phyloP scores from a whole-genome alignment of 2,797 vertebrate species.

The Coracias cyanogaster region DNA sequence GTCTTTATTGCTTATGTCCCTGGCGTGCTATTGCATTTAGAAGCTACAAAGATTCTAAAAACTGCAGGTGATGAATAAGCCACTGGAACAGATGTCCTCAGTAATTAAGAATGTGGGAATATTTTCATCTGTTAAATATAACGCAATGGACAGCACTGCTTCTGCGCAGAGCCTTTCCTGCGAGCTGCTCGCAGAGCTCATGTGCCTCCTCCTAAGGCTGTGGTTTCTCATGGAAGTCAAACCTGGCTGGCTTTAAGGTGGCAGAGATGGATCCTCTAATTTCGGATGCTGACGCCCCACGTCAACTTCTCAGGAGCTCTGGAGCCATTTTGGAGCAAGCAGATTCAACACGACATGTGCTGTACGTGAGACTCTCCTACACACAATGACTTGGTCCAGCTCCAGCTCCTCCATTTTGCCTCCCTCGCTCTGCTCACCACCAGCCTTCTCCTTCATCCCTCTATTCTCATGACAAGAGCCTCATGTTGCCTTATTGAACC shows the following conservation, averaged over 20 bases:
- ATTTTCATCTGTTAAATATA: neutral
- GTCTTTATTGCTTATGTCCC: neutral
- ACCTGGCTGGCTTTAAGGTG: neutral
- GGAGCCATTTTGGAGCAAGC: neutral
- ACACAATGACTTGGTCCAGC: neutral
- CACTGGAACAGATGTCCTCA: neutral
- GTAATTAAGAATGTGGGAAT: neutral
- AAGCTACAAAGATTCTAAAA: neutral
- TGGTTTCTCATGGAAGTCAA: neutral
- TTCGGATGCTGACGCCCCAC: neutral
- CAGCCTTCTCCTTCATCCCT: no score
- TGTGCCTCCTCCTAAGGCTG: neutral
- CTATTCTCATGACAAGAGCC: neutral
- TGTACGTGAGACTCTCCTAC: accelerated
- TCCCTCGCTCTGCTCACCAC: neutral
- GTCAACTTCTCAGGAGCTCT: accelerated
- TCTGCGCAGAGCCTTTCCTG: neutral
- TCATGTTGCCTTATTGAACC: accelerated
- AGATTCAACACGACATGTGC: accelerated
- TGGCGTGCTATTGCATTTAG: neutral
- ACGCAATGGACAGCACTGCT: neutral
- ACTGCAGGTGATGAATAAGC: neutral
- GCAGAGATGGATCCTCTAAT: neutral
- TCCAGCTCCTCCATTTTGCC: neutral
- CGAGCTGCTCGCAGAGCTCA: neutral